A percentile compares a stretch with the other conserved stretches of the same genome.
phyloP scores from a whole-genome alignment of 2,113 vertebrate genomes.

The Saccopteryx bilineata region DNA sequence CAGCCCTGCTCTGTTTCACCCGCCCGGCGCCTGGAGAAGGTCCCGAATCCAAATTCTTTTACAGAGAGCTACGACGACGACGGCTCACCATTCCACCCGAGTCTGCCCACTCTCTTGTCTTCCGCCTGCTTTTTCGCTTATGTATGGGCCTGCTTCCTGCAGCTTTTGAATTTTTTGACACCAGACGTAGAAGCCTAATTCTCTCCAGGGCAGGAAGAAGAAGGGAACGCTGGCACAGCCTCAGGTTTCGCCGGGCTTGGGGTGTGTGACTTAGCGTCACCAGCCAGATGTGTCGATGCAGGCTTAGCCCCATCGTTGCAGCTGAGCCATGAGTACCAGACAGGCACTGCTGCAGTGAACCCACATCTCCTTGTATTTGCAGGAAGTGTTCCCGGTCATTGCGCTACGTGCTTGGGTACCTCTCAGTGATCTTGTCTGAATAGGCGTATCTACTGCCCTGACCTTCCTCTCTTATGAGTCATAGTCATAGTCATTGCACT shows the following conservation, averaged over 20 bases:
- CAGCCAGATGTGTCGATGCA: background rate
- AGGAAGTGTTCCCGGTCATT: no score
- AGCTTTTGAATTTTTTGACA: background rate
- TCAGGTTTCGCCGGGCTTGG: background rate
- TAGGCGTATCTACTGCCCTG: background rate
- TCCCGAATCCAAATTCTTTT: background rate
- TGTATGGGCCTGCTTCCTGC: background rate
- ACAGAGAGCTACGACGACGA: background rate
- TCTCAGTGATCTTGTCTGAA: background rate
- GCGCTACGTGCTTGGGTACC: fast-evolving
- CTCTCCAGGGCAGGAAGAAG: background rate
- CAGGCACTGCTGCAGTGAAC: fast-evolving
- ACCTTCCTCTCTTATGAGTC: background rate
- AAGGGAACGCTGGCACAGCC: fast-evolving
- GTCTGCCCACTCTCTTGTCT: background rate
- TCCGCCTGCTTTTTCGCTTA: background rate
- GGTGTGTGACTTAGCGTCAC: background rate
- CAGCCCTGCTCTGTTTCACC: background rate
- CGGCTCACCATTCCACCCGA: background rate
- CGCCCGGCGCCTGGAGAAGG: fast-evolving
- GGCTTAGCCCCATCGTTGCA: background rate
- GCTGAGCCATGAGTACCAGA: background rate
- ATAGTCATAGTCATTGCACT: no score
- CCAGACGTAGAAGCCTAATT: background rate
- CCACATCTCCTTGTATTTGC: fast-evolving